Evolutionary conservation across 2,113 vertebrate species (phyloP).

Genomic region (Psittacula cyanocephala): DNA sequence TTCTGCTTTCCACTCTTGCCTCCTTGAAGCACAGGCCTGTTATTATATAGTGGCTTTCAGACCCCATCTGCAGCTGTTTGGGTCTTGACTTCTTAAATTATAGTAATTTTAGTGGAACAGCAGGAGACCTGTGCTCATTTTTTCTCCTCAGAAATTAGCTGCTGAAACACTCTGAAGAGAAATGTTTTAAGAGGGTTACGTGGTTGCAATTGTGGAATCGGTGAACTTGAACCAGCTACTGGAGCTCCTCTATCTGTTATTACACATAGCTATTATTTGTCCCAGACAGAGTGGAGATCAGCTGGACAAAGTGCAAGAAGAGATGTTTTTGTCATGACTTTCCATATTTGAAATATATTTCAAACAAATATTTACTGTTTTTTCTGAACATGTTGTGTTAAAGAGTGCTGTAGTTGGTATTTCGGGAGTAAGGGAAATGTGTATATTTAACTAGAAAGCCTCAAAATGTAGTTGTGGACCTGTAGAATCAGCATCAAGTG

Average conservation of each 20-base stretch:
- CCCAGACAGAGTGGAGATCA: background rate
- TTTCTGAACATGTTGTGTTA: background rate
- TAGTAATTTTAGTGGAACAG: slow-evolving; percentile 34
- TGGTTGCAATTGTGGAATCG: background rate
- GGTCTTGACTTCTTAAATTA: slow-evolving; percentile 30
- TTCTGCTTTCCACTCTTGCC: background rate
- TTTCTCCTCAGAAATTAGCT: slow-evolving; percentile 15
- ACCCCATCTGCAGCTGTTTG: slow-evolving; percentile 7
- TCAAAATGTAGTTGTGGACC: background rate
- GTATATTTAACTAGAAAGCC: background rate
- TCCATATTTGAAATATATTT: background rate
- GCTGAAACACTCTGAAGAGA: background rate
- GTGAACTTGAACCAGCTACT: background rate
- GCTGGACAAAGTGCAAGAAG: background rate
- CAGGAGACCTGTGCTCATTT: background rate
- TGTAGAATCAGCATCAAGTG: background rate
- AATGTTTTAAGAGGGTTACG: background rate
- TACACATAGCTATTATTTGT: background rate
- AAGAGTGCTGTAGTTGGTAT: background rate
- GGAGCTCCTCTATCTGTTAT: background rate
- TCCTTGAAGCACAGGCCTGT: background rate
- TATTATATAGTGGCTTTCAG: slow-evolving; percentile 1
- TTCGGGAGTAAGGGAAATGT: background rate
- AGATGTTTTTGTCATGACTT: background rate
- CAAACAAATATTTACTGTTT: background rate